phyloP scores from a whole-genome alignment of 2,113 vertebrate species.

The Strix aluco region DNA sequence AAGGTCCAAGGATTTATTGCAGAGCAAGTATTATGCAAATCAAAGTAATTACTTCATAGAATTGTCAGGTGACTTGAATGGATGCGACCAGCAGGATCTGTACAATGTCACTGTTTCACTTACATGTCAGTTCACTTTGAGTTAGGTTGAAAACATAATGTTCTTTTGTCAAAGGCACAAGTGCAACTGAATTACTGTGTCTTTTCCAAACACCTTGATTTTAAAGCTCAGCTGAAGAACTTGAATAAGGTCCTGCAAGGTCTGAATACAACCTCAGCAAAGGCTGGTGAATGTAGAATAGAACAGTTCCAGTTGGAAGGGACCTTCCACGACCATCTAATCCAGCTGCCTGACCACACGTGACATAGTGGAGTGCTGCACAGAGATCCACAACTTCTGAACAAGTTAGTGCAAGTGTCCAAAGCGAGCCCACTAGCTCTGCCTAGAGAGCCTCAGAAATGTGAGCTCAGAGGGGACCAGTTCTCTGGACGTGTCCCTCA shows the following conservation, averaged over 20 bases:
- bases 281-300: not conserved
- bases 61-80: not conserved
- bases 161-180: not conserved
- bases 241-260: not conserved
- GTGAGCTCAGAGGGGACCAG: fast-evolving
- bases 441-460: not conserved
- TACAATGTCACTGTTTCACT: not conserved
- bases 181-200: not conserved
- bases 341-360: not conserved
- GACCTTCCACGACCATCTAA: not conserved
- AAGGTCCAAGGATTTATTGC: not conserved
- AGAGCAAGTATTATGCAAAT: not conserved
- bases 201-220: not conserved
- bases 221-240: not conserved
- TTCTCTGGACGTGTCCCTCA: not conserved
- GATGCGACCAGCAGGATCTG: not conserved
- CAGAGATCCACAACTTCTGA: not conserved
- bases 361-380: not conserved
- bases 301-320: not conserved
- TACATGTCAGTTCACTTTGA: not conserved
- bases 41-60: not conserved
- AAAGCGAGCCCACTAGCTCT: not conserved
- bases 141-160: not conserved
- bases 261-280: not conserved
- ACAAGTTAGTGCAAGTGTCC: not conserved